These are phyloP conservation scores for Trimorus sp. DNA, from an alignment of 2,888 invertebrate species.

Conservation along the genomic window DNA sequence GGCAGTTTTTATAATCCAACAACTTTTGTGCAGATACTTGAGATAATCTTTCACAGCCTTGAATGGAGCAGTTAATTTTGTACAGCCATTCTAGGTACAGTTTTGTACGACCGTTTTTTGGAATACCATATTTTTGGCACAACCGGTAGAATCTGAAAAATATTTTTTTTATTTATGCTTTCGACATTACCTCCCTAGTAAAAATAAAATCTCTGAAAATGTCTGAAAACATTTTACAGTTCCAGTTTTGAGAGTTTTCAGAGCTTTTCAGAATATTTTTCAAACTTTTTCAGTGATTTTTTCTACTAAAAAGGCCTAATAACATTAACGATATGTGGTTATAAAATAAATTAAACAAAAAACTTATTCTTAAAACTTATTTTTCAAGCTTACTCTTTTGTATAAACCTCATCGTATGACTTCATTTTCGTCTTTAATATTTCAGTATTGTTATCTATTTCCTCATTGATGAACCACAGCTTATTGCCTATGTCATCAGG, in stretches of 20 bases:
- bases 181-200: no score
- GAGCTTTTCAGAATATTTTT: no score
- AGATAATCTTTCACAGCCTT: constrained; percentile 86
- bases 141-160: constrained; percentile 72
- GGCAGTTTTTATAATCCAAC: constrained; percentile 86
- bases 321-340: no score
- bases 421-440: constrained; percentile 74
- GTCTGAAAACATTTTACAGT: no score
- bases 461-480: constrained; percentile 78
- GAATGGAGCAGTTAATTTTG: constrained; percentile 82
- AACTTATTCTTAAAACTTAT: no score
- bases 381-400: constrained; percentile 75
- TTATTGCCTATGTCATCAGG: constrained; percentile 75
- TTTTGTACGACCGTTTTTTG: constrained; percentile 75
- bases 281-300: no score
- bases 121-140: constrained; percentile 66
- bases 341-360: no score
- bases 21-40: constrained; percentile 86
- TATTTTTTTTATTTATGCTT: no score
- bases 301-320: no score
- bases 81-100: constrained; percentile 85
- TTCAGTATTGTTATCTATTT: constrained; percentile 75
- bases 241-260: no score
- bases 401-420: constrained; percentile 79
- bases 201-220: no score